Conservation (phyloP, 2,113 vertebrate species). For the Ifrita kowaldi region DNA sequence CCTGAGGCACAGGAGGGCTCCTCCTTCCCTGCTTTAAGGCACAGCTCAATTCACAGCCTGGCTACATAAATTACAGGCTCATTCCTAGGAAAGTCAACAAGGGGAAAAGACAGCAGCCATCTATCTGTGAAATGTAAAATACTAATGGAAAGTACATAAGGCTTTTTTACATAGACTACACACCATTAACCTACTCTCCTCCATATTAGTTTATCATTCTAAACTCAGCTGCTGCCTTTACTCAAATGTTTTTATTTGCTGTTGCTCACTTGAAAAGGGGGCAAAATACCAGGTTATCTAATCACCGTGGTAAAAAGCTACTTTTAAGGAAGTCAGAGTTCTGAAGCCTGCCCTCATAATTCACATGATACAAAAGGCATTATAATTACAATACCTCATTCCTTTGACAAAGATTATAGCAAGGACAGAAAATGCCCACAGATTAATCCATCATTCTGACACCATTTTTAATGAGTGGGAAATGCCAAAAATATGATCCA, state of each 20-base stretch:
- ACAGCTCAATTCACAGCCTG: not conserved
- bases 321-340: not conserved
- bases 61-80: not conserved
- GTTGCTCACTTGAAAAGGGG: not conserved
- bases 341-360: constrained; percentile 20
- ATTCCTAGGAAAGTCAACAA: not conserved
- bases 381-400: constrained; percentile 59
- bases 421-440: constrained; percentile 72
- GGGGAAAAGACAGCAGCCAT: not conserved
- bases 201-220: not conserved
- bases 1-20: not conserved
- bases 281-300: not conserved
- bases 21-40: not conserved
- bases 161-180: not conserved
- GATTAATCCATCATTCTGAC: constrained; percentile 78
- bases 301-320: not conserved
- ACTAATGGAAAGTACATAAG: not conserved
- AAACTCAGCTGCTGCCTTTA: not conserved
- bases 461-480: constrained; percentile 73
- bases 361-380: constrained; percentile 40
- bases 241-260: not conserved
- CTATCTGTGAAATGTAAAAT: not conserved
- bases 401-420: constrained; percentile 62
- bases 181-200: not conserved
- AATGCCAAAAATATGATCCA: constrained; percentile 72